These are phyloP conservation scores for Bombus picipes DNA, from an alignment of 1,140 invertebrate genomes.

Conservation along the genomic window DNA sequence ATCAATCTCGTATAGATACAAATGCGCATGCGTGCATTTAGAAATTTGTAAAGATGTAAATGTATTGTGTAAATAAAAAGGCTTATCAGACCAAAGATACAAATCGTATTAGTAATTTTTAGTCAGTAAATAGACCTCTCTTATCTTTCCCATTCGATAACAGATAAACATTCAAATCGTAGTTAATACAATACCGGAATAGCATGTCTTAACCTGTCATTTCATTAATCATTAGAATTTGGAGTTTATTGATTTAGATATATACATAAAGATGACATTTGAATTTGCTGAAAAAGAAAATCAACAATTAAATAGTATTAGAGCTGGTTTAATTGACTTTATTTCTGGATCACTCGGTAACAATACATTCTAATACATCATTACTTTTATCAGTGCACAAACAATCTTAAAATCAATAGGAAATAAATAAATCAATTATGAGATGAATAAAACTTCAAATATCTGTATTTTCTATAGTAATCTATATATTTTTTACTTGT, in stretches of 20 bases:
- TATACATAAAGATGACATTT: conserved; percentile 44
- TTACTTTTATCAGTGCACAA: not conserved
- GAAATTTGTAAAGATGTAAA: not conserved
- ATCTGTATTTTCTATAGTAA: not conserved
- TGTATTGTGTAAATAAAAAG: conserved; percentile 28
- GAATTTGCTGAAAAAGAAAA: conserved; percentile 45
- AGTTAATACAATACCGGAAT: not conserved
- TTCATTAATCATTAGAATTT: not conserved
- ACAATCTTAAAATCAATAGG: not conserved
- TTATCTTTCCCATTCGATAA: not conserved
- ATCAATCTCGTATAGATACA: not conserved
- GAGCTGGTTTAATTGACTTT: conserved; percentile 88
- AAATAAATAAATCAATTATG: not conserved
- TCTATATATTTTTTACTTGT: not conserved
- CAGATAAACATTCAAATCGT: not conserved
- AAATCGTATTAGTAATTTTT: not conserved
- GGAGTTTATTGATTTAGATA: not conserved
- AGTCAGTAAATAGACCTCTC: not conserved
- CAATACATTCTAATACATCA: not conserved
- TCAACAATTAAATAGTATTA: conserved; percentile 71
- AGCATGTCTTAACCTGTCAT: conserved; percentile 16
- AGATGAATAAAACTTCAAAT: not conserved
- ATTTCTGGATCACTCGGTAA: conserved; percentile 88
- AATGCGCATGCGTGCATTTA: not conserved
- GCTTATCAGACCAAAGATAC: not conserved